Percentiles rank a stretch among this genome's conserved stretches.
Evolutionary conservation across 2,888 invertebrate genomes (phyloP).

Genomic region (Cacoxenus indagator): DNA sequence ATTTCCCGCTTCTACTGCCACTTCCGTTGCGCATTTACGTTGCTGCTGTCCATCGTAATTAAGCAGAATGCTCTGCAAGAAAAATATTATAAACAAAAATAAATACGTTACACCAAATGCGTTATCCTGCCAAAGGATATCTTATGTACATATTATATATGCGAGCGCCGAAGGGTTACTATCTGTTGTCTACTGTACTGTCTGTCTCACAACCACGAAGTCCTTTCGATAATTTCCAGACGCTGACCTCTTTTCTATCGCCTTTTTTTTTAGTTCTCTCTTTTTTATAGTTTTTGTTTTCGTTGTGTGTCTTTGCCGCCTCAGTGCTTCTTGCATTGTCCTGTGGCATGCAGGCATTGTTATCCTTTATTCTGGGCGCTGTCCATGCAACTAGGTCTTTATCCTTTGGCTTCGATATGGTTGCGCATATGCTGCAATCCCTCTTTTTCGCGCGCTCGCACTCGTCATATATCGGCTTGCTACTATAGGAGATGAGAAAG

Average conservation of each 20-base stretch:
- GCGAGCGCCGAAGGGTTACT: slow-evolving; percentile 1
- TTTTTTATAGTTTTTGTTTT: not conserved
- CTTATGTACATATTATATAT: not conserved
- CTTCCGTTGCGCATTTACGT: not conserved
- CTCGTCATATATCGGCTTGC: too few species aligned
- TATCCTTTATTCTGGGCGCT: not conserved
- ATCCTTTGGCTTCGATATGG: not conserved
- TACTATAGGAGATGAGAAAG: too few species aligned
- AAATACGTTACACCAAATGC: not conserved
- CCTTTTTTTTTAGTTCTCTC: not conserved
- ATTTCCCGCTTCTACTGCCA: not conserved
- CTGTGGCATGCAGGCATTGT: too few species aligned
- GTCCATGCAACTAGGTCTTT: not conserved
- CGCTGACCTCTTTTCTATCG: slow-evolving; percentile 15
- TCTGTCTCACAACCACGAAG: not conserved
- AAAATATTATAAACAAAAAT: not conserved
- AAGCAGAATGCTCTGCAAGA: not conserved
- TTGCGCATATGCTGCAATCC: not conserved
- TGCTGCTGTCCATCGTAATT: not conserved
- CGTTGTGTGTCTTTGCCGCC: not conserved
- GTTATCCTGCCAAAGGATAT: slow-evolving; percentile 2
- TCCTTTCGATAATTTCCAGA: not conserved
- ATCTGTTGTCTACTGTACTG: too few species aligned
- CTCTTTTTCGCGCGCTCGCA: not conserved
- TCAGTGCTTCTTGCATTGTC: not conserved